phyloP scores from a whole-genome alignment of 2,888 invertebrate genomes.

The Archips crataeganus region DNA sequence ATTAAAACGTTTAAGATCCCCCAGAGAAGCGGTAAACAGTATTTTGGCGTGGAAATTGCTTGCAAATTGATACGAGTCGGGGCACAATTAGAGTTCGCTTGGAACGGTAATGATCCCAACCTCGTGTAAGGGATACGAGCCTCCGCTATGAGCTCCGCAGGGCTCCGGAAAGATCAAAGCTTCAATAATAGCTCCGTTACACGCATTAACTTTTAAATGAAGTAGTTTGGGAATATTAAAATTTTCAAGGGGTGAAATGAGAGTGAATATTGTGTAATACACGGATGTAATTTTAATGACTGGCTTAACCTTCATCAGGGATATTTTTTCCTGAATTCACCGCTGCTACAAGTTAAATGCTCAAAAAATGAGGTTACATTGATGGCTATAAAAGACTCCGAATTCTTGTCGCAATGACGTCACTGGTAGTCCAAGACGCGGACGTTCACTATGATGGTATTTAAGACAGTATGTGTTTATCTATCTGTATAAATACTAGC shows the following conservation, averaged over 20 bases:
- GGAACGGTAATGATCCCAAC: slow-evolving; percentile 60
- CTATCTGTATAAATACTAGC: too few species aligned
- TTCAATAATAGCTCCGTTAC: slow-evolving; percentile 22
- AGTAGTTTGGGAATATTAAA: slow-evolving; percentile 17
- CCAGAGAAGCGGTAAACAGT: slow-evolving; percentile 34
- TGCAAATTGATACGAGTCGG: slow-evolving; percentile 74
- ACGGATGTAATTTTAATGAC: slow-evolving; percentile 1
- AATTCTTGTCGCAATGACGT: too few species aligned
- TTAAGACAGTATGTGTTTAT: too few species aligned
- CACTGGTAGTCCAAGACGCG: too few species aligned
- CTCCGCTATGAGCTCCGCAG: slow-evolving; percentile 43
- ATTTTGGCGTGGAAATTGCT: slow-evolving; percentile 59
- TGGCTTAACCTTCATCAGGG: not conserved
- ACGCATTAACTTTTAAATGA: slow-evolving; percentile 39
- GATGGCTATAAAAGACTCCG: too few species aligned
- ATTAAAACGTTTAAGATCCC: not conserved
- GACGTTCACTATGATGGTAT: too few species aligned
- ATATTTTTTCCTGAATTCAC: too few species aligned
- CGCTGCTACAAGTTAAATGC: too few species aligned
- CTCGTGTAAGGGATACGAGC: slow-evolving; percentile 48
- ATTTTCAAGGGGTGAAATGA: not conserved
- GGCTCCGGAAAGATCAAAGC: slow-evolving; percentile 28
- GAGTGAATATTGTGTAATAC: not conserved
- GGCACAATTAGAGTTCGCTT: slow-evolving; percentile 67
- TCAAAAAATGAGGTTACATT: too few species aligned